A percentile compares a stretch with the other conserved stretches of the same genome.
Evolutionary conservation across 2,797 vertebrate species (phyloP).

Genomic region (Apogon hyalosoma): DNA sequence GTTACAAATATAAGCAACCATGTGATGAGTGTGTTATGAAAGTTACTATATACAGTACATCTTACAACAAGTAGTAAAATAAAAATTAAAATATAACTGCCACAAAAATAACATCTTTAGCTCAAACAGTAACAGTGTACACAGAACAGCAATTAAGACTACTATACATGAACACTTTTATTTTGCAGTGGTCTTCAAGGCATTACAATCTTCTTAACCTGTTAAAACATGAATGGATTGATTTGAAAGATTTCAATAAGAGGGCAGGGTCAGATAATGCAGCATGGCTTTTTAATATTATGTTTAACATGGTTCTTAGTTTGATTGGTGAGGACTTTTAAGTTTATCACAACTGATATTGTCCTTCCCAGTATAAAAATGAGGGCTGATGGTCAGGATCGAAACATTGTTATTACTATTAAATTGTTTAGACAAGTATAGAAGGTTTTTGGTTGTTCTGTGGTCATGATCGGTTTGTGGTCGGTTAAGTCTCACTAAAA

Average conservation of each 20-base stretch:
- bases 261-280: conserved; percentile 4
- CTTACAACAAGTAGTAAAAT: conserved; percentile 57
- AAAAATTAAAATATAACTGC: conserved; percentile 59
- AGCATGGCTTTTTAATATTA: conserved; percentile 14
- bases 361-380: not conserved
- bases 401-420: not conserved
- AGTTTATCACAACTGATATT: not conserved
- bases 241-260: conserved; percentile 11
- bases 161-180: conserved; percentile 47
- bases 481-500: conserved; percentile 10
- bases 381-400: not conserved
- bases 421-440: not conserved
- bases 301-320: conserved; percentile 1
- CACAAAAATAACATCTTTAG: conserved; percentile 58
- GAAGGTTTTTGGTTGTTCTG: not conserved
- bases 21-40: conserved; percentile 38
- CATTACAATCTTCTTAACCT: conserved; percentile 26
- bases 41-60: conserved; percentile 54
- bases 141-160: conserved; percentile 69
- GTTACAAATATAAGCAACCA: conserved; percentile 42
- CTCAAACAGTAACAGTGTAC: conserved; percentile 60
- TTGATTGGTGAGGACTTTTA: not conserved
- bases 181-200: conserved; percentile 56
- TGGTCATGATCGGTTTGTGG: not conserved
- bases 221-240: not conserved